Conservation (phyloP, 2,113 vertebrate species). For the Setophaga petechia region DNA sequence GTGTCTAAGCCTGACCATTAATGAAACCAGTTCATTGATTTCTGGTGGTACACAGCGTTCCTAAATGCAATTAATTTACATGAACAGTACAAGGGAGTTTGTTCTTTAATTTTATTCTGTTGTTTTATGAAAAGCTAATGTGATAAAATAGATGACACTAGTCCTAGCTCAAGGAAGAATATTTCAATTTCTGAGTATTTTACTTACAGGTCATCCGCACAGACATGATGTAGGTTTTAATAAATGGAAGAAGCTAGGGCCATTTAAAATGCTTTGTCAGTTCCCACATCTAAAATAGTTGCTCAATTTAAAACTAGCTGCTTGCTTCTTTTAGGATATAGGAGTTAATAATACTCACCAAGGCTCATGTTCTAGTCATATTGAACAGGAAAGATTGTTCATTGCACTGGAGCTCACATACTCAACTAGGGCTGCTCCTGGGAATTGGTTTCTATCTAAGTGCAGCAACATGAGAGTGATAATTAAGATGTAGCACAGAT, state of each 20-base stretch:
- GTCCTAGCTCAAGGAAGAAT: background rate
- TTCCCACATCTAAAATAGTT: background rate
- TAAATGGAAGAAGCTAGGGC: background rate
- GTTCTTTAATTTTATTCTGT: slow-evolving; percentile 6
- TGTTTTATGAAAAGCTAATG: slow-evolving; percentile 1
- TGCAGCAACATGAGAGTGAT: background rate
- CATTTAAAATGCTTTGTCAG: background rate
- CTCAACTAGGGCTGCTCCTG: background rate
- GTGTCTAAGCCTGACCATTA: background rate
- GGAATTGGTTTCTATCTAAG: background rate
- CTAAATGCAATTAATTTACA: slow-evolving; percentile 34
- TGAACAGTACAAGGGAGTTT: background rate
- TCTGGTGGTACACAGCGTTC: background rate
- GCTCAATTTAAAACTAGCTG: background rate
- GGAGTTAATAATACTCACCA: background rate
- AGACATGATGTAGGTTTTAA: background rate
- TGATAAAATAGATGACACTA: background rate
- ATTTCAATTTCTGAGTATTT: background rate
- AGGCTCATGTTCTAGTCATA: background rate
- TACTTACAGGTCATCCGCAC: background rate
- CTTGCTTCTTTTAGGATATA: background rate
- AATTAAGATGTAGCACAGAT: background rate
- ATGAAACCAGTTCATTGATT: background rate
- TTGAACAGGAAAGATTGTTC: background rate
- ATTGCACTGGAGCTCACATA: background rate